These are phyloP conservation scores for Colletes collaris DNA, from an alignment of 2,888 invertebrate genomes.

Conservation along the genomic window DNA sequence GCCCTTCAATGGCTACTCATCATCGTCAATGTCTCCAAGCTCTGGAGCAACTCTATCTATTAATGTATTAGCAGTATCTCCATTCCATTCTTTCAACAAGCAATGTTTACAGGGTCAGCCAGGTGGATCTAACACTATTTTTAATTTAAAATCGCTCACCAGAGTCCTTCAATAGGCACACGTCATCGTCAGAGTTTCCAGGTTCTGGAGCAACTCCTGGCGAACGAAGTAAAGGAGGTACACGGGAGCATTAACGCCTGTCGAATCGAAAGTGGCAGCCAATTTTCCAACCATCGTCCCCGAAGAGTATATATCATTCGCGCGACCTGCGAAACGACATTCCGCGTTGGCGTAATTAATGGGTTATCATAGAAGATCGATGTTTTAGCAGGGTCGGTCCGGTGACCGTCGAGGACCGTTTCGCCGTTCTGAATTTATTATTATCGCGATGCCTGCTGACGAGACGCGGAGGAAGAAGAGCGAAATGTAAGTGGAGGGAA, in stretches of 20 bases:
- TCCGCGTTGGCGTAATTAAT: slow-evolving; percentile 16
- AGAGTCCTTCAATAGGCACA: too few relatives aligned
- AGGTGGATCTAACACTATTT: too few relatives aligned
- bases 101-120: too few relatives aligned
- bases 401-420: not conserved
- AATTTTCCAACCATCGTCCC: slow-evolving; percentile 2
- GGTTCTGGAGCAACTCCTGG: too few relatives aligned
- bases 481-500: slow-evolving; percentile 58
- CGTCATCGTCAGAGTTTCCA: too few relatives aligned
- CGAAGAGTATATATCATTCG: slow-evolving; percentile 15
- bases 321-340: slow-evolving; percentile 3
- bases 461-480: slow-evolving; percentile 28
- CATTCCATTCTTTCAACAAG: too few relatives aligned
- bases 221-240: not conserved
- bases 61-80: too few relatives aligned
- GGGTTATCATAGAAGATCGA: slow-evolving; percentile 32
- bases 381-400: slow-evolving; percentile 5
- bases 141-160: too few relatives aligned
- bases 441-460: slow-evolving; percentile 6
- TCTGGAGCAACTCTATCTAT: too few relatives aligned
- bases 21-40: too few relatives aligned
- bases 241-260: not conserved
- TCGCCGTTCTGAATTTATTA: slow-evolving; percentile 34
- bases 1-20: too few relatives aligned
- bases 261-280: slow-evolving; percentile 13